Conservation (phyloP, 2,113 vertebrate genomes). For the Epinephelus lanceolatus region DNA sequence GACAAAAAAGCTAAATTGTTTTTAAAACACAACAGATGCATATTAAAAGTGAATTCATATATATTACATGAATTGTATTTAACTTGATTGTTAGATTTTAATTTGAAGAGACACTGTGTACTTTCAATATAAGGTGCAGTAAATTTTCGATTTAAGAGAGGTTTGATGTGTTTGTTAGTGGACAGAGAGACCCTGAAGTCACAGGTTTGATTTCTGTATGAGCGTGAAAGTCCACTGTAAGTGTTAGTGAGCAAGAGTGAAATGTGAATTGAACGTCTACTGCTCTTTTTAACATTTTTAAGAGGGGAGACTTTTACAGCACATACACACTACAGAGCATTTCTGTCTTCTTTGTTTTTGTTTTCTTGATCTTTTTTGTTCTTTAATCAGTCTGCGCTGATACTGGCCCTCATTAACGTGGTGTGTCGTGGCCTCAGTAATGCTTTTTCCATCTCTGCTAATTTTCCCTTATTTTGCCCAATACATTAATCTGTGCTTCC, state of each 20-base stretch:
- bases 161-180: background rate
- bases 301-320: background rate
- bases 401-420: background rate
- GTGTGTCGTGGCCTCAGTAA: slow-evolving; percentile 9
- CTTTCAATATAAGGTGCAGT: background rate
- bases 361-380: slow-evolving; percentile 17
- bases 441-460: slow-evolving; percentile 34
- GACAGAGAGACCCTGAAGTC: background rate
- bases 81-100: no score
- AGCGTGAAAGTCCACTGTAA: background rate
- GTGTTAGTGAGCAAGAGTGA: background rate
- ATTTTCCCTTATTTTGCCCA: slow-evolving; percentile 33
- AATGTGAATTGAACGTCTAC: background rate
- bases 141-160: background rate
- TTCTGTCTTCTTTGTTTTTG: background rate
- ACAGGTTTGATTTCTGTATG: background rate
- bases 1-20: background rate
- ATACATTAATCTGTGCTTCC: slow-evolving; percentile 13
- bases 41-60: background rate
- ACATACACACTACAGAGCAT: background rate
- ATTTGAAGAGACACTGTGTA: background rate
- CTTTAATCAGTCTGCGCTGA: slow-evolving; percentile 5
- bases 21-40: background rate
- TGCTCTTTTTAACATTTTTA: background rate
- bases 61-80: background rate